Percentiles rank a stretch among this genome's conserved stretches.
Evolutionary conservation across 1,140 invertebrate genomes (phyloP).

Genomic region (Zaprionus vittiger): DNA sequence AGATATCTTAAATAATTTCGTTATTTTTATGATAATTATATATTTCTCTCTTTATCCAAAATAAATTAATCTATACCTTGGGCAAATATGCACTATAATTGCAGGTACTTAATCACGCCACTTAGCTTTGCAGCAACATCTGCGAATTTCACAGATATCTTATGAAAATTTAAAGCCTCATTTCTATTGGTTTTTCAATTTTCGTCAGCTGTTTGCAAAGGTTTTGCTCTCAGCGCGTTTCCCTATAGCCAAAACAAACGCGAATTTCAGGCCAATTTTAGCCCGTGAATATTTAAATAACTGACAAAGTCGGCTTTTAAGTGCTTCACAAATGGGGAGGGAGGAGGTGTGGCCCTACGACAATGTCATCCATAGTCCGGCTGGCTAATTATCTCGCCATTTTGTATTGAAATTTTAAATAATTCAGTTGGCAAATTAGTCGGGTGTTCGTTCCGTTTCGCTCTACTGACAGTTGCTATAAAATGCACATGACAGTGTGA

Average conservation of each 20-base stretch:
- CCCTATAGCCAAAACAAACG: slow-evolving; percentile 3
- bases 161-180: slow-evolving; percentile 2
- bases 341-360: not conserved
- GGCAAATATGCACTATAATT: too few relatives aligned
- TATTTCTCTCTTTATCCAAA: too few relatives aligned
- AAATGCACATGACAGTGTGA: slow-evolving; percentile 79
- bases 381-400: slow-evolving; percentile 75
- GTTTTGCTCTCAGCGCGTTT: slow-evolving; percentile 25
- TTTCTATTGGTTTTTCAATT: slow-evolving; percentile 6
- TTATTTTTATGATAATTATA: too few relatives aligned
- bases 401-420: slow-evolving; percentile 71
- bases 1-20: too few relatives aligned
- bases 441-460: slow-evolving; percentile 8
- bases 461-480: slow-evolving; percentile 26
- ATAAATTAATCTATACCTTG: too few relatives aligned
- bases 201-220: slow-evolving; percentile 43
- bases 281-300: slow-evolving; percentile 50
- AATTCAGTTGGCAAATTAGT: slow-evolving; percentile 69
- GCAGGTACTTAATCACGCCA: not conserved
- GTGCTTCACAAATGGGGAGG: not conserved
- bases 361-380: not conserved
- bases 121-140: not conserved
- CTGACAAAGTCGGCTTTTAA: slow-evolving; percentile 39
- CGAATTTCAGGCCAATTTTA: slow-evolving; percentile 35
- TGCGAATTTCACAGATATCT: slow-evolving; percentile 13